Conservation (phyloP, 2,888 invertebrate genomes). For the Craniophora ligustri region DNA sequence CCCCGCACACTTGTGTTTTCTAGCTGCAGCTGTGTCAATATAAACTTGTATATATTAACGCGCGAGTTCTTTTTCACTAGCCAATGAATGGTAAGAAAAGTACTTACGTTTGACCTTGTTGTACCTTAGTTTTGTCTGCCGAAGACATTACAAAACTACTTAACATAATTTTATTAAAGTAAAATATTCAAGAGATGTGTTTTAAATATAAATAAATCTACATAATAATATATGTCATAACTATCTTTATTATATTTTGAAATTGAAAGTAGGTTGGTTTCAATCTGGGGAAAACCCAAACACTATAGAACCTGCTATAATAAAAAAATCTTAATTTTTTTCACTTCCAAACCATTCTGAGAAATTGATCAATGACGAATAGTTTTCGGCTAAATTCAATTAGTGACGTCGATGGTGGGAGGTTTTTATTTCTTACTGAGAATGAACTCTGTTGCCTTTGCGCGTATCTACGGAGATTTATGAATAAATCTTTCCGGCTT, state of each 20-base stretch:
- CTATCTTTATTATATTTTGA: not conserved
- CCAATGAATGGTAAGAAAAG: slow-evolving; percentile 44
- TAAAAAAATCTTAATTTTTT: slow-evolving; percentile 2
- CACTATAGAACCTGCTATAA: too few relatives aligned
- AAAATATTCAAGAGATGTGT: too few relatives aligned
- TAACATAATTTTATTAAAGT: slow-evolving; percentile 12
- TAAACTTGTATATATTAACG: slow-evolving; percentile 34
- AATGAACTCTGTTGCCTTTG: slow-evolving; percentile 6
- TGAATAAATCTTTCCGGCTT: slow-evolving; percentile 37
- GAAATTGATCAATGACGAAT: slow-evolving; percentile 45
- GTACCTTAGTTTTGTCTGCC: slow-evolving; percentile 46
- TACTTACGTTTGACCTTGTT: slow-evolving; percentile 51
- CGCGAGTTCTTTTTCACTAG: slow-evolving; percentile 49
- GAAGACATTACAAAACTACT: slow-evolving; percentile 46
- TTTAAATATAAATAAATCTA: too few relatives aligned
- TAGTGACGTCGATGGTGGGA: slow-evolving; percentile 9
- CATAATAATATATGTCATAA: too few relatives aligned
- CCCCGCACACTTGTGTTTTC: slow-evolving; percentile 46
- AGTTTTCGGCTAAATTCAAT: slow-evolving; percentile 34
- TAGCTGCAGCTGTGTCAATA: slow-evolving; percentile 47
- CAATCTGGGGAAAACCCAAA: slow-evolving; percentile 8
- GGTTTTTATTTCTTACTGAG: slow-evolving; percentile 17
- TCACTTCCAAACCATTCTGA: slow-evolving; percentile 28
- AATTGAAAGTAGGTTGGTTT: not conserved
- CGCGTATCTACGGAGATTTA: slow-evolving; percentile 2